phyloP scores from a whole-genome alignment of 2,888 invertebrate genomes.

The Atherix ibis region DNA sequence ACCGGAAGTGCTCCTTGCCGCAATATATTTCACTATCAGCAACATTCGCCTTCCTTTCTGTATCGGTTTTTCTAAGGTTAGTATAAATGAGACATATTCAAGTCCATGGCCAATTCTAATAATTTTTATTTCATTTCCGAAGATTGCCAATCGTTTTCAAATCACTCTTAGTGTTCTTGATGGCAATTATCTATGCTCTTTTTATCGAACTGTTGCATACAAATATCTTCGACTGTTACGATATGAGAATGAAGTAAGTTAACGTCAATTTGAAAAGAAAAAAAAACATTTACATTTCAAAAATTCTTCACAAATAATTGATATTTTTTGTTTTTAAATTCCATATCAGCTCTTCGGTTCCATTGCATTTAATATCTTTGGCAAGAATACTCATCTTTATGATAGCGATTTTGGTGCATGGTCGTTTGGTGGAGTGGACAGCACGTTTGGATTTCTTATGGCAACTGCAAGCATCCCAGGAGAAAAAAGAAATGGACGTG shows the following conservation, averaged over 20 bases:
- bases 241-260: conserved; percentile 56
- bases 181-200: conserved; percentile 64
- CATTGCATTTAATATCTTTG: conserved; percentile 61
- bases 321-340: conserved; percentile 8
- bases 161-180: conserved; percentile 55
- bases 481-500: conserved; percentile 87
- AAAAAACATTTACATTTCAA: too few species aligned
- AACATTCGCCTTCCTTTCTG: conserved; percentile 66
- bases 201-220: conserved; percentile 69
- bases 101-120: not conserved
- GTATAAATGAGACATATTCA: conserved; percentile 2
- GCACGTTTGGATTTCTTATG: conserved; percentile 67
- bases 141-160: conserved; percentile 70
- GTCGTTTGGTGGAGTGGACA: conserved; percentile 76
- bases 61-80: conserved; percentile 62
- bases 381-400: conserved; percentile 71
- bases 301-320: conserved; percentile 5
- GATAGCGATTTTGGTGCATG: conserved; percentile 69
- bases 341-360: conserved; percentile 43
- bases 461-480: conserved; percentile 77
- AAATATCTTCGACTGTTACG: conserved; percentile 67
- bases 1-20: conserved; percentile 69
- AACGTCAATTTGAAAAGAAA: too few species aligned
- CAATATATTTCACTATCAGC: conserved; percentile 77
- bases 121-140: not conserved